Evolutionary conservation across 2,888 invertebrate genomes (phyloP), one percentile per base, ranked within the genome.

Genomic region (Lepidonotus clava): DNA sequence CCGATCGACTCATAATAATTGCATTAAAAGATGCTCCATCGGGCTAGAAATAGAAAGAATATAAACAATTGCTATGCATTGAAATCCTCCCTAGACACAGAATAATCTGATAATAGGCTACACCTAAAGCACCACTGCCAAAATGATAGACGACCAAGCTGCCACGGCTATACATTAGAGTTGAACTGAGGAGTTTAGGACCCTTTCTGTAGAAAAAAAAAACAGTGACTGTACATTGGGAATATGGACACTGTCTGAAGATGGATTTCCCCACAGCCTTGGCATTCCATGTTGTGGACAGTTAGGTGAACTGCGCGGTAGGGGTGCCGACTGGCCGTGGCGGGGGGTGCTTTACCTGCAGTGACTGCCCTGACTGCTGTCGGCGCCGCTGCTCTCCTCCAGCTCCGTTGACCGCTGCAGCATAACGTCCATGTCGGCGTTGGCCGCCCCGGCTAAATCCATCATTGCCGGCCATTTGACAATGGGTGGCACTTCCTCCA

Each of bases 381-480:
- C 71, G 18, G 71, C 71, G 1, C 34, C 71, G n/a, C 71, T 71
- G 36, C 38, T 18, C 71, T 71, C 71, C 56, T 24, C 56, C n/a
- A 18, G 56, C n/a, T 56, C 71, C 71, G 71, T 11, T 71, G 8
- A 14, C 71, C 71, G 36, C 11, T 71, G 36, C 14, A 8, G 11
- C 24, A 61, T 11, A 38, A 14, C 46, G 46, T 28, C 32, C 66
- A 32, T 0, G 11, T 71, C 71, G 18, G 36, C 71, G 71, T 34
- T 38, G 36, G 71, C 71, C 18, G 38, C 71, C 36, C 71, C 71
- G 24, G 71, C 71, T n/a, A 71, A 38, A n/a, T 71, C 38, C 71
- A 71, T 71, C 71, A 71, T 71, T 18, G 71, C 71, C 38, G 71
- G 71, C 71, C 71, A 71, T 38, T 71, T 71, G 36, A 38, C 71